phyloP scores from a whole-genome alignment of 2,888 invertebrate species.

The Spialia ferax region DNA sequence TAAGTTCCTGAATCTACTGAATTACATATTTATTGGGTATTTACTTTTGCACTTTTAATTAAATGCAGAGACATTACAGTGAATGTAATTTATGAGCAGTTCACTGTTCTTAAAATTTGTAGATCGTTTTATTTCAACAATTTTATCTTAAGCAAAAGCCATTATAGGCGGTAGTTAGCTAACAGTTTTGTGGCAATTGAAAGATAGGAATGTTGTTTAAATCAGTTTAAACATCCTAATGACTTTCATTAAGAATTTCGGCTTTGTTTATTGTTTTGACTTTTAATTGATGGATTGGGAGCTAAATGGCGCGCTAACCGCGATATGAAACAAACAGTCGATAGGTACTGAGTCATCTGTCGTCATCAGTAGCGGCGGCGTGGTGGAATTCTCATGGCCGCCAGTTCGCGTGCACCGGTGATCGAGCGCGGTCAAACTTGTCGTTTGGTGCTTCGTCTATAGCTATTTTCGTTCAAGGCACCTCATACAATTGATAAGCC shows the following conservation, averaged over 20 bases:
- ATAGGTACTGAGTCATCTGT: conserved; percentile 74
- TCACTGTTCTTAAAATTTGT: no score
- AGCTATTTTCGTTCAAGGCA: conserved; percentile 68
- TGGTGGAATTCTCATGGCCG: conserved; percentile 63
- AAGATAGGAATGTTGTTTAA: neutral
- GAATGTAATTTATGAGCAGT: no score
- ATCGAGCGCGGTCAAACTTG: conserved; percentile 67
- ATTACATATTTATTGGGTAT: no score
- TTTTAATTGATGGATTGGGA: conserved; percentile 36
- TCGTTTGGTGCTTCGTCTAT: conserved; percentile 53
- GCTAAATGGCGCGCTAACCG: conserved; percentile 28
- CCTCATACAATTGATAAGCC: conserved; percentile 55
- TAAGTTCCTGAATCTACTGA: no score
- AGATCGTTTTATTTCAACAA: no score
- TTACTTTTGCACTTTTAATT: no score
- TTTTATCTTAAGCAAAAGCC: no score
- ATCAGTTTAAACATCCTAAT: conserved; percentile 6
- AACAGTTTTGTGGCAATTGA: no score
- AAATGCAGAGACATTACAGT: no score
- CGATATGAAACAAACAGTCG: conserved; percentile 57
- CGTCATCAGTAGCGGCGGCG: conserved; percentile 51
- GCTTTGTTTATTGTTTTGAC: conserved; percentile 39
- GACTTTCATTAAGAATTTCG: conserved; percentile 24
- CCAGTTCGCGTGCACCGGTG: conserved; percentile 78
- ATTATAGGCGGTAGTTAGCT: no score